Base-by-base conservation (phyloP, 2,888 invertebrate genomes). In the Eucriotettix oculatus region DNA sequence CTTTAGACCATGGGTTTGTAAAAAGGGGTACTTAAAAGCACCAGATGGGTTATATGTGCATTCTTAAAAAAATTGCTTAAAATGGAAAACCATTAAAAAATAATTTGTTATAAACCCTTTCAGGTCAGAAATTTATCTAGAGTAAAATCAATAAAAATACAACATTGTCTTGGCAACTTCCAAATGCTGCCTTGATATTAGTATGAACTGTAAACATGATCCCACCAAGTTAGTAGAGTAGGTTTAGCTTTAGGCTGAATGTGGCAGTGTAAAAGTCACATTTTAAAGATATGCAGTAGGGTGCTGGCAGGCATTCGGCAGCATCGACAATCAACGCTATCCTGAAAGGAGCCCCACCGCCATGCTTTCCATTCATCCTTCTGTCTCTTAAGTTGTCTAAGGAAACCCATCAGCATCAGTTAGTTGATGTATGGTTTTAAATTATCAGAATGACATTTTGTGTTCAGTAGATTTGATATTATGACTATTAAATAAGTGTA, bases 221-320 rank as follows among this genome's bases (percentile, higher is more conserved):
- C 48, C 48, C 48, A 29, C 29, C 29, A 29, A 48, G 48, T 48
- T 48, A 14, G n/a, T 48, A 48, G 48, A 48, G n/a, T 48, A 48
- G 48, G n/a, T 14, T 14, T 48, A 48, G 48, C 12, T 48, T 48
- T 14, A 14, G 48, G 48, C n/a, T 48, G 52, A 42, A 57, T 60
- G 54, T 60, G 29, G 53, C n/a, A 14, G 54, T 59, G 59, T 58
- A 54, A 54, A 42, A 54, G 53, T 60, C 59, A 55, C 29, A 48
- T 60, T 54, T 52, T 60, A 57, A 60, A 54, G 60, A 60, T 56
- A 60, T 54, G 53, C 40, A 60, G 60, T 60, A 60, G 60, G 60
- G 57, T 55, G 55, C 59, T 59, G 59, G 48, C 40, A 42, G 52
- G 58, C 10, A 48, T 12, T 48, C 12, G 12, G 48, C 48, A 48